Base-by-base conservation (phyloP, 2,888 invertebrate species). In the Pandemis corylana region DNA sequence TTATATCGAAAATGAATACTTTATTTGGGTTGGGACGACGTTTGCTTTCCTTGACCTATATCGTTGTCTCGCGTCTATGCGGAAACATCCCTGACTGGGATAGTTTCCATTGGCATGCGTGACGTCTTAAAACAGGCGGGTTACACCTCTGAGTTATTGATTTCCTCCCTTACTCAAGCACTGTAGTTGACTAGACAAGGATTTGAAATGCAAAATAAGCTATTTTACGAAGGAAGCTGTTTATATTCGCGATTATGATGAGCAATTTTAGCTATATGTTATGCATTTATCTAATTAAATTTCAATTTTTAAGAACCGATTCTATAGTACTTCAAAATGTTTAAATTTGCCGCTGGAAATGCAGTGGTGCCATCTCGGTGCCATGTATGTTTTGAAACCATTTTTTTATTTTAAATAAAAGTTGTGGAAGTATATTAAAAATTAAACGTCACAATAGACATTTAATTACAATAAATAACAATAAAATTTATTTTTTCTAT, bases 21-120 rank as follows among this genome's bases (percentile, higher is more conserved):
- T 77, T 62, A 75, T 72, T 68, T 56, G 76, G 73, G 68, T 70
- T 72, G 68, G 63, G 63, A 67, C 67, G 75, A 67, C 68, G 75
- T 74, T 69, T 69, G 72, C 66, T 79, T 80, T 77, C 84, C 84
- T 83, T 84, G 84, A 82, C 84, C 83, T 72, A 80, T 71, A 63
- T 75, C 13, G n/a, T 12, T n/a, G 75, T 70, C 70, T 63, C 44
- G 53, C 53, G 41, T 67, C 28, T 56, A 67, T 70, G 65, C 70
- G 56, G 53, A 56, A 75, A 56, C 67, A 53, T 46, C 44, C 28
- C 70, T 67, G 69, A 74, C 67, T 62, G 66, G 70, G 46, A 70
- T 70, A 71, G 51, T 62, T 28, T 46, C 67, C 53, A 74, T 42
- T 59, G 65, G 51, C 42, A 65, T 28, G 65, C 51, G 65, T 61